A percentile compares a stretch with the other conserved stretches of the same genome.
Conservation (phyloP, 2,888 invertebrate species). For the Ochlodes sylvanus region DNA sequence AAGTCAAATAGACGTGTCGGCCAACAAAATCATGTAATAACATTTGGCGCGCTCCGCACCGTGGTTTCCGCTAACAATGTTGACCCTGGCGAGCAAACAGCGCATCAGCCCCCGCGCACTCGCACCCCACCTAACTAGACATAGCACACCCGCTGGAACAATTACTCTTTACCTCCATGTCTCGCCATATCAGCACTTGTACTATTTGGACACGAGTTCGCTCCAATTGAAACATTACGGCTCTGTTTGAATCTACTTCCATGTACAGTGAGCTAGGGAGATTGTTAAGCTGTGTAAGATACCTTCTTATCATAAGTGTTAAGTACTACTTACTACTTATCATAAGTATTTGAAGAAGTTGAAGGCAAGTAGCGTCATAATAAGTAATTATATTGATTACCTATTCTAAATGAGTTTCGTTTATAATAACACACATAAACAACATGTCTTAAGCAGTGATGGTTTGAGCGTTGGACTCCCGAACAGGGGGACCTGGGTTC, state of each 20-base stretch:
- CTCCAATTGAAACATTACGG: slow-evolving; percentile 19
- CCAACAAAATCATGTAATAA: slow-evolving; percentile 77
- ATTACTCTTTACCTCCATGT: slow-evolving; percentile 37
- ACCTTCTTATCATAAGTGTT: too few relatives aligned
- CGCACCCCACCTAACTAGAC: slow-evolving; percentile 23
- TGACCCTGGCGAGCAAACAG: slow-evolving; percentile 78
- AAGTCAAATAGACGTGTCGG: slow-evolving; percentile 64
- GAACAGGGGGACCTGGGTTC: too few relatives aligned
- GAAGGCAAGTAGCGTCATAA: too few relatives aligned
- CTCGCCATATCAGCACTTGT: slow-evolving; percentile 34
- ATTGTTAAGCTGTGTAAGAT: not conserved
- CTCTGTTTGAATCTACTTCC: slow-evolving; percentile 16
- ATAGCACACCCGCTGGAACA: slow-evolving; percentile 19
- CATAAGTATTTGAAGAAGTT: too few relatives aligned
- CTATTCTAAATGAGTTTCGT: too few relatives aligned
- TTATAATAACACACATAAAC: too few relatives aligned
- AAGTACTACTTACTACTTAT: too few relatives aligned
- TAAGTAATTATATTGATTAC: too few relatives aligned
- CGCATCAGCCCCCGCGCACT: slow-evolving; percentile 52
- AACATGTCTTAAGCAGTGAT: too few relatives aligned
- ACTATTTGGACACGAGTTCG: slow-evolving; percentile 31
- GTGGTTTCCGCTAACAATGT: slow-evolving; percentile 75
- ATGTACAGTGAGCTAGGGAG: not conserved
- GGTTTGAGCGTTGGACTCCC: too few relatives aligned
- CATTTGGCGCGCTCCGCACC: slow-evolving; percentile 60